A percentile compares a stretch with the other conserved stretches of the same genome.
Evolutionary conservation across 35 echinoderm and acorn worm genomes (phyloP).

Genomic region (Apostichopus parvimensis): DNA sequence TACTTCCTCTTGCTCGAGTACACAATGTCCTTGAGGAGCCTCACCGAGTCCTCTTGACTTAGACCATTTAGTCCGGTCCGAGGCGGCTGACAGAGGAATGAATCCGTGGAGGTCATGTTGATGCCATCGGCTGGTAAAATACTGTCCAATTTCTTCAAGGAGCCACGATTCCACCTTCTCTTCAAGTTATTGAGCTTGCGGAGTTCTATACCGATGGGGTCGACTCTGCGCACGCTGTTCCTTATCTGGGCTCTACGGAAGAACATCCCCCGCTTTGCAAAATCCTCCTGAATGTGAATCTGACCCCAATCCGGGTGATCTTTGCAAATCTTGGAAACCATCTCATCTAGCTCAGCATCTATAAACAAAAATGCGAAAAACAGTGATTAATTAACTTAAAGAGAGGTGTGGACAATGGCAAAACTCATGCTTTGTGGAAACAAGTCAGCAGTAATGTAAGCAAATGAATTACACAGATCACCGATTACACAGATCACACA

Average conservation of each 20-base stretch:
- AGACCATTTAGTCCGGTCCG: conserved; percentile 21
- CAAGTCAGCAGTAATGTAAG: no score
- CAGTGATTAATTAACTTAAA: not conserved
- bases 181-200: conserved; percentile 39
- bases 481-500: no score
- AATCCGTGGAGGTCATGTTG: conserved; percentile 51
- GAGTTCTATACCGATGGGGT: conserved; percentile 41
- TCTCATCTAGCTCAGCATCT: conserved; percentile 34
- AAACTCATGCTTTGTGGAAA: not conserved
- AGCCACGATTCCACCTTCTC: conserved; percentile 31
- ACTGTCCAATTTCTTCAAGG: conserved; percentile 14
- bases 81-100: conserved; percentile 25
- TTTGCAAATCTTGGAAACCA: conserved; percentile 34
- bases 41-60: conserved; percentile 25
- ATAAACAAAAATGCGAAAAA: not conserved
- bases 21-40: conserved; percentile 34
- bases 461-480: no score
- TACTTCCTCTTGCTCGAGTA: conserved; percentile 3
- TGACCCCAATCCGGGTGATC: conserved; percentile 44
- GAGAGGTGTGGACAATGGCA: no score
- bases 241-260: conserved; percentile 37
- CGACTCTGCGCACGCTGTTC: conserved; percentile 44
- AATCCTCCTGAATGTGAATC: conserved; percentile 7
- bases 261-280: not conserved
- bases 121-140: conserved; percentile 39